phyloP scores from a whole-genome alignment of 64 coral and sea anemone genomes.

The Stichodactyla helianthus region DNA sequence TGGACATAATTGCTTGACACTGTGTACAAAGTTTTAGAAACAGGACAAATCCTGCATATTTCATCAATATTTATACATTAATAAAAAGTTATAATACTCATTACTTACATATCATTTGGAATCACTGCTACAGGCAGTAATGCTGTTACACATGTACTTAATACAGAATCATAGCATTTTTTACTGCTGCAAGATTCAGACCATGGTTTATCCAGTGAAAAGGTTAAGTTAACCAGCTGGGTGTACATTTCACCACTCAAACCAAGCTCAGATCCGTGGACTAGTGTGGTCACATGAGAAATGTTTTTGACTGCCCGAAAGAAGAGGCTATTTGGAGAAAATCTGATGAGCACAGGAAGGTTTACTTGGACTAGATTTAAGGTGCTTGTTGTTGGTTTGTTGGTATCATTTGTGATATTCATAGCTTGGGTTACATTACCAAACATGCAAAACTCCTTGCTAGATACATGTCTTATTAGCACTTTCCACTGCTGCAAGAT shows the following conservation, averaged over 20 bases:
- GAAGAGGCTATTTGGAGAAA: background rate
- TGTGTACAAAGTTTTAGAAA: no score
- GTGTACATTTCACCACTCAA: conserved; percentile 11
- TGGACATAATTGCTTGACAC: no score
- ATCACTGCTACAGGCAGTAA: background rate
- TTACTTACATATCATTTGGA: conserved; percentile 18
- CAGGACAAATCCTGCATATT: no score
- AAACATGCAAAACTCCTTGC: conserved; percentile 56
- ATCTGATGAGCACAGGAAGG: conserved; percentile 16
- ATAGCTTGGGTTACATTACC: conserved; percentile 6
- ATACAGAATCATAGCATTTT: background rate
- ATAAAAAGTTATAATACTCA: background rate
- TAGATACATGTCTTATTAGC: conserved; percentile 6
- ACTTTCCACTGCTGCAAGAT: conserved; percentile 39
- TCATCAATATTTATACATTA: no score
- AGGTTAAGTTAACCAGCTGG: conserved; percentile 32
- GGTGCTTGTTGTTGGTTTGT: background rate
- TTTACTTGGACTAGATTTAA: conserved; percentile 15
- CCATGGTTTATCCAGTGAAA: conserved; percentile 38
- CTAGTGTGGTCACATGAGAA: conserved; percentile 25
- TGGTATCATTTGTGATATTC: conserved; percentile 13
- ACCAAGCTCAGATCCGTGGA: conserved; percentile 28
- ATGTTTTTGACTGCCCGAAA: conserved; percentile 34
- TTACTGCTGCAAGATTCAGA: background rate
- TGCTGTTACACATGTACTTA: background rate